Conservation (phyloP, 2,888 invertebrate species). For the Darwinula stevensoni region DNA sequence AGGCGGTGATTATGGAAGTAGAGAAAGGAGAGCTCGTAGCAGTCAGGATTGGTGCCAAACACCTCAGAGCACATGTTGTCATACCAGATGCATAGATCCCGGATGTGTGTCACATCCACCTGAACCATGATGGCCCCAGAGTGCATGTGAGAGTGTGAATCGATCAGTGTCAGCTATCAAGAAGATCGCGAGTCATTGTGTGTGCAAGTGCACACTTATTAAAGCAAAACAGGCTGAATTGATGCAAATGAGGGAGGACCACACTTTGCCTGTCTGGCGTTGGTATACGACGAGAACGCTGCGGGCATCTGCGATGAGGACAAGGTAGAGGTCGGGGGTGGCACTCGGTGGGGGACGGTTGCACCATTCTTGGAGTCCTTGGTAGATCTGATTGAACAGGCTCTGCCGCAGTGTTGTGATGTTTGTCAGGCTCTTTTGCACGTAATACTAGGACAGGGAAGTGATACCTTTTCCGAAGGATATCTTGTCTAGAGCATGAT, state of each 20-base stretch:
- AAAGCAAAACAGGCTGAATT: neutral
- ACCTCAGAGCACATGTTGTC: constrained; percentile 7
- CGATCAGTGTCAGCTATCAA: constrained; percentile 8
- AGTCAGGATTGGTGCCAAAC: constrained; percentile 6
- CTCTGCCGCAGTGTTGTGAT: constrained; percentile 4
- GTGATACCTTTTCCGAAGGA: too few species aligned
- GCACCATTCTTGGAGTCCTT: constrained; percentile 7
- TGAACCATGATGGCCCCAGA: constrained; percentile 9
- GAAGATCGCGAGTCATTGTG: too few species aligned
- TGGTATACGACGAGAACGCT: constrained; percentile 8
- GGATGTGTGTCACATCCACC: constrained; percentile 5
- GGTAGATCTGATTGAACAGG: constrained; percentile 6
- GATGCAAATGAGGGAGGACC: neutral
- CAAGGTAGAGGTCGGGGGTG: constrained; percentile 7
- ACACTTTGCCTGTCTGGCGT: constrained; percentile 5
- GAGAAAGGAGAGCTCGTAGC: constrained; percentile 8
- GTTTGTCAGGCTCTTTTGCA: constrained; percentile 1
- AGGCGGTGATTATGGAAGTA: constrained; percentile 7
- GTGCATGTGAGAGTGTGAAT: constrained; percentile 8
- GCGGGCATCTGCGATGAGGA: constrained; percentile 8
- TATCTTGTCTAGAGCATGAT: too few species aligned
- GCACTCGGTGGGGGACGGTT: constrained; percentile 6
- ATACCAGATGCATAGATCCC: constrained; percentile 8
- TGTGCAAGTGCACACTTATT: neutral
- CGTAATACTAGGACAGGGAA: constrained; percentile 1